A percentile compares a stretch with the other conserved stretches of the same genome.
These are phyloP conservation scores for Araneus ventricosus DNA, from an alignment of 1,140 invertebrate genomes.

Conservation along the genomic window DNA sequence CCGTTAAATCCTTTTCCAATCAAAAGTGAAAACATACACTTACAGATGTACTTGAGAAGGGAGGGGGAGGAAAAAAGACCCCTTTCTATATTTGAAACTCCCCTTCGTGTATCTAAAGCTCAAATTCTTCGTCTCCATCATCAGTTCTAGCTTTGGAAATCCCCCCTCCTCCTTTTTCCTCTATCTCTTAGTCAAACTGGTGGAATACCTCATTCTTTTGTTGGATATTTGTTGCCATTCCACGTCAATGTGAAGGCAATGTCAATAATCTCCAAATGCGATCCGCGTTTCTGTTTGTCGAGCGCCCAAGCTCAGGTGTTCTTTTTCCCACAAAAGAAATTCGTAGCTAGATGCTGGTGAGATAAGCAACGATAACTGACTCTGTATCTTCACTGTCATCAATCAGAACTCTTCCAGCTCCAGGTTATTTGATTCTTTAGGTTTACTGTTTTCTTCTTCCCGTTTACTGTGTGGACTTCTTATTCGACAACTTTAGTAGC, in stretches of 20 bases:
- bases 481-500: conserved; percentile 40
- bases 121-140: background rate
- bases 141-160: background rate
- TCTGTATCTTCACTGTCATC: conserved; percentile 33
- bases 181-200: background rate
- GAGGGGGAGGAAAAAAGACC: background rate
- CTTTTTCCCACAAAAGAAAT: conserved; percentile 52
- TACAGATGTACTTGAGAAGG: background rate
- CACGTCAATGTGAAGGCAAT: conserved; percentile 7
- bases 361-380: conserved; percentile 32
- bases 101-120: background rate
- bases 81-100: background rate
- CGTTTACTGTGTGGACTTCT: background rate
- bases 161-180: background rate
- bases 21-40: background rate
- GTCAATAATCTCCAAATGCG: conserved; percentile 52
- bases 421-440: conserved; percentile 31
- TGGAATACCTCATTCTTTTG: background rate
- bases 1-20: background rate
- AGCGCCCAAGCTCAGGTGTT: conserved; percentile 31
- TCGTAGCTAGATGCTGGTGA: background rate
- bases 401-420: conserved; percentile 54
- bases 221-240: background rate
- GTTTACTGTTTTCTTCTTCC: background rate
- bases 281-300: conserved; percentile 31